Conservation (phyloP, 2,888 invertebrate genomes). For the Hirudinaria manillensis region DNA sequence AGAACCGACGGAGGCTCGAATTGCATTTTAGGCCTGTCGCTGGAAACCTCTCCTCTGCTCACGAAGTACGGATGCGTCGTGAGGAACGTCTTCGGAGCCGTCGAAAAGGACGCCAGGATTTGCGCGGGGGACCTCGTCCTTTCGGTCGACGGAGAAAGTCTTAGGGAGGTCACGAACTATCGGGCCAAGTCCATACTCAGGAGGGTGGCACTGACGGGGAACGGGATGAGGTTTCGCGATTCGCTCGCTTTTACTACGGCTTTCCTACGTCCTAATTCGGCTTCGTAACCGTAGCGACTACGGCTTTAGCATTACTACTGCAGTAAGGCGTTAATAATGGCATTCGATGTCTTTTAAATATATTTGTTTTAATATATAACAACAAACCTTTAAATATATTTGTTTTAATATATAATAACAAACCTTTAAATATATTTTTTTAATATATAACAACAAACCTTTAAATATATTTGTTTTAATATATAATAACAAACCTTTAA, state of each 20-base stretch:
- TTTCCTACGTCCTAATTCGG: background rate
- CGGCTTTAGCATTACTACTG: background rate
- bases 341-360: background rate
- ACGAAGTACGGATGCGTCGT: constrained; percentile 61
- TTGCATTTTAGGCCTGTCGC: constrained; percentile 56
- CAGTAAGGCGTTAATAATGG: background rate
- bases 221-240: constrained; percentile 59
- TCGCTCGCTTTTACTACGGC: background rate
- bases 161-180: constrained; percentile 60
- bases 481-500: too few relatives aligned
- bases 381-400: too few relatives aligned
- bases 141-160: constrained; percentile 60
- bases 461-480: background rate
- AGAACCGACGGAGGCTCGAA: too few relatives aligned
- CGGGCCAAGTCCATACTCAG: constrained; percentile 61
- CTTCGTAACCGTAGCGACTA: background rate
- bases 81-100: constrained; percentile 58
- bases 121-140: constrained; percentile 61
- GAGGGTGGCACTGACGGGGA: constrained; percentile 59
- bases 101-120: constrained; percentile 60
- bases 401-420: too few relatives aligned
- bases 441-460: too few relatives aligned
- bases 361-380: constrained; percentile 1
- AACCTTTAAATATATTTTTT: too few relatives aligned
- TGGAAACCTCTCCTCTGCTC: constrained; percentile 58